Conservation (phyloP, 2,113 vertebrate genomes). For the Uropsilus gracilis region DNA sequence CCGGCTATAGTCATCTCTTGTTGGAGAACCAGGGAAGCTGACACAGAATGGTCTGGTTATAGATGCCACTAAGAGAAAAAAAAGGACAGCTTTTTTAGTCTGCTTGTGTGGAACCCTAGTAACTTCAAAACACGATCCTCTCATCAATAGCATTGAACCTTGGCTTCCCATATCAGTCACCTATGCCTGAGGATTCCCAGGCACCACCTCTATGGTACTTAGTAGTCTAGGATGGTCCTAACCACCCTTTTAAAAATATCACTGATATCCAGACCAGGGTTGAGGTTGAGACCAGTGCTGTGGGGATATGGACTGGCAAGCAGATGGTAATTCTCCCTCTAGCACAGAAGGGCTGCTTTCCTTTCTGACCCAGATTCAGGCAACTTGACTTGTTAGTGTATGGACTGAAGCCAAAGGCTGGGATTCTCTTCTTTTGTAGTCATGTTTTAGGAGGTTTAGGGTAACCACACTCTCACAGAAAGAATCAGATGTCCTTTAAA, state of each 20-base stretch:
- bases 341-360: not conserved
- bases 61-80: not conserved
- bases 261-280: not conserved
- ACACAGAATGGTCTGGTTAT: not conserved
- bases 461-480: slow-evolving; percentile 36
- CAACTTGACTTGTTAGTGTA: not conserved
- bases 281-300: not conserved
- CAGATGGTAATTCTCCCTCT: not conserved
- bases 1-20: too few relatives aligned
- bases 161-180: not conserved
- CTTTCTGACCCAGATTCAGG: slow-evolving; percentile 56
- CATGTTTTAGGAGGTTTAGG: slow-evolving; percentile 16
- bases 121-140: not conserved
- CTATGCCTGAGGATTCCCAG: not conserved
- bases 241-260: not conserved
- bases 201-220: not conserved
- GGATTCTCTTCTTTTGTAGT: slow-evolving; percentile 60
- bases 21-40: not conserved
- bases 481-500: slow-evolving; percentile 61
- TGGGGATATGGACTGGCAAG: not conserved
- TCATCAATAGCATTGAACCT: not conserved
- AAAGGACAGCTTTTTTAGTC: not conserved
- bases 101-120: not conserved
- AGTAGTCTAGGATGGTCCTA: not conserved
- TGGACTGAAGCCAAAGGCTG: slow-evolving; percentile 40